Evolutionary conservation across 1,140 invertebrate species (phyloP).

Genomic region (Sycophaga agraensis): DNA sequence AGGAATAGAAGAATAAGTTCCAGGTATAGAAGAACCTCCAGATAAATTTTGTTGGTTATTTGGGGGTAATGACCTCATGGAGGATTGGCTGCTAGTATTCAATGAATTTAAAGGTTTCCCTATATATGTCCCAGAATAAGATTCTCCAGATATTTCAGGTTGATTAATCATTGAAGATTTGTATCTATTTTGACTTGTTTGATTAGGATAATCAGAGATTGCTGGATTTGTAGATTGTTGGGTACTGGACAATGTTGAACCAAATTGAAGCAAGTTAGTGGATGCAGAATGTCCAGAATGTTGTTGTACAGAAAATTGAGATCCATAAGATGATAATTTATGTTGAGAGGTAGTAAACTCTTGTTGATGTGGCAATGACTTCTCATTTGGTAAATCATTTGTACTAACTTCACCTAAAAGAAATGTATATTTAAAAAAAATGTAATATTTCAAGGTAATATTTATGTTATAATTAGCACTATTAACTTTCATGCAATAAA

Average conservation of each 20-base stretch:
- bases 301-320: constrained; percentile 22
- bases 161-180: constrained; percentile 33
- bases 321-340: background rate
- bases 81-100: no score
- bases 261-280: background rate
- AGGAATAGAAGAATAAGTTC: background rate
- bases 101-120: background rate
- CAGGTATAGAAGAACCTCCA: constrained; percentile 9
- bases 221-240: constrained; percentile 26
- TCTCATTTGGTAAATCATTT: constrained; percentile 33
- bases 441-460: no score
- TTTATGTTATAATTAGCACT: no score
- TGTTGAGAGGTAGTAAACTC: constrained; percentile 34
- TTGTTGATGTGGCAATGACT: constrained; percentile 33
- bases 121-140: constrained; percentile 7
- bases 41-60: constrained; percentile 34
- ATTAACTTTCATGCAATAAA: no score
- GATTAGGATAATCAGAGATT: background rate
- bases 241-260: background rate
- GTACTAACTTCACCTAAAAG: constrained; percentile 26
- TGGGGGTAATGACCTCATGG: constrained; percentile 33
- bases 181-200: constrained; percentile 15
- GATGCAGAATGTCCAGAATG: constrained; percentile 29
- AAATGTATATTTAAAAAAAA: background rate
- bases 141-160: constrained; percentile 36